Percentiles rank a stretch among this genome's conserved stretches.
These are phyloP conservation scores for Liposcelis brunnea DNA, from an alignment of 2,888 invertebrate species.

Conservation along the genomic window DNA sequence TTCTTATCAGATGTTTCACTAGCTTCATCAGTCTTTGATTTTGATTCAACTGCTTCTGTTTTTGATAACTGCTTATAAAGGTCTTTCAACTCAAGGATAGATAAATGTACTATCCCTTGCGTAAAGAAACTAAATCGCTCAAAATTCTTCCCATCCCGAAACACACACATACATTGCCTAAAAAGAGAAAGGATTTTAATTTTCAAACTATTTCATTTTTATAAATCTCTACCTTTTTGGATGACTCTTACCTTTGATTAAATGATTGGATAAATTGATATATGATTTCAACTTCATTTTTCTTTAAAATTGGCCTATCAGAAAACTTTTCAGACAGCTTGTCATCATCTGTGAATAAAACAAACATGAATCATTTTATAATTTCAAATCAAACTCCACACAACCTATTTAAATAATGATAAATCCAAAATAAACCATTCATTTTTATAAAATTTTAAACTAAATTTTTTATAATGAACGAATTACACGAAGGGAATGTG, in stretches of 20 bases:
- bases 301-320: constrained; percentile 51
- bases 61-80: constrained; percentile 17
- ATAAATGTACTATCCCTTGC: constrained; percentile 69
- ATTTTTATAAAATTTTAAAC: too few species aligned
- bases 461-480: too few species aligned
- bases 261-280: constrained; percentile 74
- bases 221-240: constrained; percentile 1
- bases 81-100: constrained; percentile 62
- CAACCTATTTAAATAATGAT: constrained; percentile 8
- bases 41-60: constrained; percentile 23
- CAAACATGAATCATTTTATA: constrained; percentile 22
- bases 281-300: constrained; percentile 67
- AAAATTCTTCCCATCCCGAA: constrained; percentile 80
- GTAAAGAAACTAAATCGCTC: constrained; percentile 78
- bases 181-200: constrained; percentile 21
- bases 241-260: constrained; percentile 56
- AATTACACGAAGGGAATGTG: too few species aligned
- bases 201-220: not conserved
- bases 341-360: constrained; percentile 50
- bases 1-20: constrained; percentile 21
- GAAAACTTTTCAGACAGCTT: constrained; percentile 48
- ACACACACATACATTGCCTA: constrained; percentile 92
- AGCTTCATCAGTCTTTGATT: constrained; percentile 15
- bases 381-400: constrained; percentile 10
- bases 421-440: too few species aligned